These are phyloP conservation scores for Himalopsyche anomala DNA, from an alignment of 2,888 invertebrate species.

Conservation along the genomic window DNA sequence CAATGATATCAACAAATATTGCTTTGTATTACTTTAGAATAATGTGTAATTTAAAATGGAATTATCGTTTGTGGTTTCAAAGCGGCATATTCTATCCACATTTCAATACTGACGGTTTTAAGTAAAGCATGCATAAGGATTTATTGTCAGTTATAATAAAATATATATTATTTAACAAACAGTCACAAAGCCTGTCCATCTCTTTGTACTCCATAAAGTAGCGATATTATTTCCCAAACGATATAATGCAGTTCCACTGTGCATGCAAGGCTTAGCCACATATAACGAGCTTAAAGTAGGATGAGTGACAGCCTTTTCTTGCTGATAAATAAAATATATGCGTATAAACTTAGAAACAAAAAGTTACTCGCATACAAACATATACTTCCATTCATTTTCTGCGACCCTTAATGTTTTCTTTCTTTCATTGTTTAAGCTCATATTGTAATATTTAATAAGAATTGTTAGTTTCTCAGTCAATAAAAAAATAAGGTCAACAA, in stretches of 20 bases:
- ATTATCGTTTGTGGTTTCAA: constrained; percentile 3
- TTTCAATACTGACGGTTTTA: background rate
- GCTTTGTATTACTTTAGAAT: no score
- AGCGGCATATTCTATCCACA: background rate
- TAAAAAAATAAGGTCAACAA: no score
- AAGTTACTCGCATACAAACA: no score
- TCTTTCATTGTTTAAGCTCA: no score
- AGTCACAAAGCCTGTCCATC: constrained; percentile 8
- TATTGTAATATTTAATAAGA: no score
- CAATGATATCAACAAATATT: no score
- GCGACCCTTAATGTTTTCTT: no score
- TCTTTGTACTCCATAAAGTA: constrained; percentile 1
- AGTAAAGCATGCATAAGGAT: constrained; percentile 25
- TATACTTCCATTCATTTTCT: no score
- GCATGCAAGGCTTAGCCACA: background rate
- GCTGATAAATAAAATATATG: no score
- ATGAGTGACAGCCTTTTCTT: background rate
- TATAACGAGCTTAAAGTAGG: background rate
- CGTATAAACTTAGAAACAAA: no score
- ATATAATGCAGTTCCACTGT: constrained; percentile 2
- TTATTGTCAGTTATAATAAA: constrained; percentile 33
- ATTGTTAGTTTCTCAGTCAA: no score
- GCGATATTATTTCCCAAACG: constrained; percentile 22
- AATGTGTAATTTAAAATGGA: background rate
- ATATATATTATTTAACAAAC: constrained; percentile 38